Base-by-base conservation (phyloP, 2,888 invertebrate genomes). In the Pinctada fucata region DNA sequence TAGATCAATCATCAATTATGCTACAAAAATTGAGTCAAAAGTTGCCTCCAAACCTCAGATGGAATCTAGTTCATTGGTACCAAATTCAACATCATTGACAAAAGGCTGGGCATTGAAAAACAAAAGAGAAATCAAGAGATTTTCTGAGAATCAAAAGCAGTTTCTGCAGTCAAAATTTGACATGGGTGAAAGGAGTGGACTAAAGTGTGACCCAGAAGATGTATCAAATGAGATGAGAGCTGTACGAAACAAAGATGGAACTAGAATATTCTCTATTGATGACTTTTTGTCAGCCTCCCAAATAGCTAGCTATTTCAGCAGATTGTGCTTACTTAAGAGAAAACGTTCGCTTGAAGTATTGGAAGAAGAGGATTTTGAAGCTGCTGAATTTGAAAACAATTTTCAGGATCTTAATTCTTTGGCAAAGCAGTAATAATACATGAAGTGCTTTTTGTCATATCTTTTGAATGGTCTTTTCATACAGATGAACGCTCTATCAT, bases 191-290 rank as follows among this genome's bases (percentile, higher is more conserved):
- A 66, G 31, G 31, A 66, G 66, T 66, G 66, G 66, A 8, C n/a
- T 66, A 16, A 66, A 66, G 16, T 66, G 66, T 66, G 66, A 66
- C 31, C 66, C 66, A 66, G 66, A 66, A 31, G 66, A 66, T 66
- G 66, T 66, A 16, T 66, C 66, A 13, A 66, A 16, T 66, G 66
- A 66, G 16, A 66, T 66, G 66, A 31, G 58, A 66, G 16, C 16
- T 66, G 66, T 66, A 16, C 6, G 66, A 66, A 66, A 66, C 31
- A 58, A 58, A 58, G 31, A 66, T 6, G 66, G 66, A 13, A 31
- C 6, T 16, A 66, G 66, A 66, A 66, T 66, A 6, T 66, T 66
- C 16, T 16, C 66, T 16, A 66, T 66, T 16, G 31, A 66, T 66
- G 66, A 66, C 6, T 66, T 66, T 31, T 66, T 66, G 16, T 16